Evolutionary conservation across 2,888 invertebrate genomes (phyloP), one percentile per base, ranked within the genome.

Genomic region (Oscheius sp.): DNA sequence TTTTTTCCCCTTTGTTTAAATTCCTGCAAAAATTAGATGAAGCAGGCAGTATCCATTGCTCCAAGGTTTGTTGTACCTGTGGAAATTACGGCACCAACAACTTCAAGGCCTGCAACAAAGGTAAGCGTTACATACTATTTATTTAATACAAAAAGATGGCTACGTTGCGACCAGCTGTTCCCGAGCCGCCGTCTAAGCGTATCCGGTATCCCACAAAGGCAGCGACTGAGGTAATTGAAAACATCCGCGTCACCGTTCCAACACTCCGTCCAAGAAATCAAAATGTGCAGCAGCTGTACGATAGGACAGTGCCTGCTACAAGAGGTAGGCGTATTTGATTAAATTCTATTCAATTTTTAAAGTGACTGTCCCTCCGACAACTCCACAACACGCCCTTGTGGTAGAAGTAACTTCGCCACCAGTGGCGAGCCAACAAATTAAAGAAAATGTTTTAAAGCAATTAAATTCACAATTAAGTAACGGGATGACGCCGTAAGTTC

Each of bases 381-480:
- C 74, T 43, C 69, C 59, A 21, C 78, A 78, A 53, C 78, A 80
- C 70, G 76, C 77, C 0, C 73, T 80, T 12, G 73, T 78, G 2
- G 78, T 80, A 73, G 76, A 80, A 71, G 80, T 80, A 6, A 78
- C 80, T 7, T 77, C 78, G 2, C 68, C 80, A 35, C 80, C 80
- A 6, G 13, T 68, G n/a, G 21, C 58, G 23, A 61, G 55, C 2
- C 56, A 68, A 18, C 35, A 43, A 58, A 59, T 59, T 21, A 56
- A 73, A 43, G 59, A 73, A 29, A 68, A 59, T 61, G 53, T 73
- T 58, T 25, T 73, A 49, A 25, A 27, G 41, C 69, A 68, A 27
- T 29, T 73, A n/a, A 59, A 49, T 23, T 41, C 58, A 23, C 78
- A 80, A 55, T 45, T 80, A 2, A 78, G 76, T 61, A 76, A 74